A percentile compares a stretch with the other conserved stretches of the same genome.
These are phyloP conservation scores for Drosophila bunnanda DNA, from an alignment of 2,888 invertebrate species.

Conservation along the genomic window DNA sequence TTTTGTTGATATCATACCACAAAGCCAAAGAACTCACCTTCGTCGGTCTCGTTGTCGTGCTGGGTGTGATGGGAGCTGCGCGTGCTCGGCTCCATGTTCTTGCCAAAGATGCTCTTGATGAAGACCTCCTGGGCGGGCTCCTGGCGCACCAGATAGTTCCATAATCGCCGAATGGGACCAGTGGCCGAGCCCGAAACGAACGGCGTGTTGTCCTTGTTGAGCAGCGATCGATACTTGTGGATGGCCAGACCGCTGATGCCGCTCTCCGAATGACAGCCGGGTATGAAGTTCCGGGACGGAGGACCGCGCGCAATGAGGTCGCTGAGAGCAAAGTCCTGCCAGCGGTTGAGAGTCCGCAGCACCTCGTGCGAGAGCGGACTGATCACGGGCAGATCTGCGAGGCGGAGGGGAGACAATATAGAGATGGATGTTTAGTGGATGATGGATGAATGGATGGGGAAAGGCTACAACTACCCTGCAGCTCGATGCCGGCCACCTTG, in stretches of 20 bases:
- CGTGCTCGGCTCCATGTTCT: conserved; percentile 86
- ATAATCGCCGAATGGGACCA: conserved; percentile 92
- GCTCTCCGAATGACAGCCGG: conserved; percentile 93
- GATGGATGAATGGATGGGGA: not conserved
- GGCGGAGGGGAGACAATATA: not conserved
- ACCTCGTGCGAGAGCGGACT: conserved; percentile 97
- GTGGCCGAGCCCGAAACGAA: conserved; percentile 91
- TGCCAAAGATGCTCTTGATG: conserved; percentile 97
- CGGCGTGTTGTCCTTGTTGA: conserved; percentile 97
- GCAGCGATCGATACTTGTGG: conserved; percentile 95
- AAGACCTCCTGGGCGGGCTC: conserved; percentile 97
- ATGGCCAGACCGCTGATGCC: conserved; percentile 92
- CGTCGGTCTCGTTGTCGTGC: conserved; percentile 83
- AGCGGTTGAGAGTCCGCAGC: conserved; percentile 92
- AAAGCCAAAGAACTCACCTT: conserved; percentile 56
- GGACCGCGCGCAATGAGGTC: conserved; percentile 88
- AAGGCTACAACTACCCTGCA: conserved; percentile 88
- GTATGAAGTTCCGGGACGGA: conserved; percentile 94
- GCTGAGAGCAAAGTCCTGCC: conserved; percentile 93
- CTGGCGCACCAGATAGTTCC: conserved; percentile 97
- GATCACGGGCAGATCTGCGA: conserved; percentile 94
- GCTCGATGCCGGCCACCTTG: conserved; percentile 94
- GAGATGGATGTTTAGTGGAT: not conserved
- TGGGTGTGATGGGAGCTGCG: conserved; percentile 63
- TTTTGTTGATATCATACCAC: not conserved